These are phyloP conservation scores for Spizaetus ornatus DNA, from an alignment of 2,113 vertebrate species.

Conservation along the genomic window DNA sequence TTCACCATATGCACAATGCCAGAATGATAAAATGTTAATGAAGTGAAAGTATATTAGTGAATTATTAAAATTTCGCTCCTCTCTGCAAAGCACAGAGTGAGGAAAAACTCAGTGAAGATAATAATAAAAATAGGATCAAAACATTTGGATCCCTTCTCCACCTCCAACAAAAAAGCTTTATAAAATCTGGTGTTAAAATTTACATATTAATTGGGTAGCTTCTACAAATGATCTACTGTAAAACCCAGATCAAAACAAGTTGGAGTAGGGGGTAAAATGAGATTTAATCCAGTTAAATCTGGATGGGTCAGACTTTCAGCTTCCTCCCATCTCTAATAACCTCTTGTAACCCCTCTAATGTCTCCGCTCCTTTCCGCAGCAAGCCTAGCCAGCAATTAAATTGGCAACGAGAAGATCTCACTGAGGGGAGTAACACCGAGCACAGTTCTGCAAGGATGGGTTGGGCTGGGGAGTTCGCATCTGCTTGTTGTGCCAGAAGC, in stretches of 20 bases:
- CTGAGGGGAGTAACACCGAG: background rate
- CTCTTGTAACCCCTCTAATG: background rate
- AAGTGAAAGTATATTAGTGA: constrained; percentile 66
- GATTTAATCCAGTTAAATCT: background rate
- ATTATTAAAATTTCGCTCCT: constrained; percentile 55
- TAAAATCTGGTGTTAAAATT: constrained; percentile 48
- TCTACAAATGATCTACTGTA: constrained; percentile 25
- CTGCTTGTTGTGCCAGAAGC: background rate
- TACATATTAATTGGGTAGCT: constrained; percentile 40
- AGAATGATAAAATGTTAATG: constrained; percentile 59
- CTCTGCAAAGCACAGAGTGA: constrained; percentile 33
- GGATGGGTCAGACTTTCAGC: background rate
- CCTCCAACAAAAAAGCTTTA: constrained; percentile 28
- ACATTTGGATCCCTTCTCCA: constrained; percentile 38
- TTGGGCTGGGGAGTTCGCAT: background rate
- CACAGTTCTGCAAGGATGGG: fast-evolving
- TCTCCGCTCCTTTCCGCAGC: background rate
- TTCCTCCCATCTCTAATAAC: background rate
- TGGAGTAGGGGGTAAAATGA: background rate
- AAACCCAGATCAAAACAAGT: constrained; percentile 6
- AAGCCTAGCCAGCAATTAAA: background rate
- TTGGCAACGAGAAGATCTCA: background rate
- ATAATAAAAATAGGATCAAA: constrained; percentile 57
- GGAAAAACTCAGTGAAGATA: constrained; percentile 40
- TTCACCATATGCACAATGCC: constrained; percentile 49